Evolutionary conservation across 2,888 invertebrate species (phyloP), one percentile per base, ranked within the genome.

Genomic region (Zygaena filipendulae): DNA sequence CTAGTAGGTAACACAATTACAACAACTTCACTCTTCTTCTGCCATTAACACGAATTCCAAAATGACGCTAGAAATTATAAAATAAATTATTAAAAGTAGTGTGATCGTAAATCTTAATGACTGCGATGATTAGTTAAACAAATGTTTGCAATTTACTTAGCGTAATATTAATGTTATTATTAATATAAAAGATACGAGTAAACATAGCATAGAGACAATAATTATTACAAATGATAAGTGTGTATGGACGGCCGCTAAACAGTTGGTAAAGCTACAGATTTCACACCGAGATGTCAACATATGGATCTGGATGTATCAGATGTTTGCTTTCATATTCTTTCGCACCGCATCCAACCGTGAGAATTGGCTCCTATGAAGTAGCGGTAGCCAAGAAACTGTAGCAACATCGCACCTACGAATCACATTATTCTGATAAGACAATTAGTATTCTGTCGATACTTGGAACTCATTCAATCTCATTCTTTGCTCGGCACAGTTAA

Each of bases 141-240:
- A n/a, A n/a, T n/a, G n/a, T n/a, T n/a, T n/a, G n/a, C n/a, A n/a
- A n/a, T n/a, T n/a, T n/a, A n/a, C n/a, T n/a, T n/a, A n/a, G n/a
- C n/a, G n/a, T n/a, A n/a, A n/a, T n/a, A n/a, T n/a, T n/a, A n/a
- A n/a, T n/a, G n/a, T n/a, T n/a, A n/a, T n/a, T n/a, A n/a, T n/a
- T 57, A 59, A 59, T 60, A 57, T 61, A 62, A 62, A 69, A 44
- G 59, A 53, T 53, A 63, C 59, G 52, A 53, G 62, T 62, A 69
- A 79, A 79, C 61, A 75, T 75, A 66, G 63, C 75, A 66, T 52
- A 49, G 64, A 75, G 74, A 72, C 75, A 77, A 74, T 77, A 79
- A 79, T 77, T 74, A 77, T 74, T 72, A 77, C 74, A 72, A 74
- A 75, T 75, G 77, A 77, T 77, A 71, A n/a, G 70, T 64, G 60